These are phyloP conservation scores for Tachystola acroxantha DNA, from an alignment of 2,888 invertebrate species.

Conservation along the genomic window DNA sequence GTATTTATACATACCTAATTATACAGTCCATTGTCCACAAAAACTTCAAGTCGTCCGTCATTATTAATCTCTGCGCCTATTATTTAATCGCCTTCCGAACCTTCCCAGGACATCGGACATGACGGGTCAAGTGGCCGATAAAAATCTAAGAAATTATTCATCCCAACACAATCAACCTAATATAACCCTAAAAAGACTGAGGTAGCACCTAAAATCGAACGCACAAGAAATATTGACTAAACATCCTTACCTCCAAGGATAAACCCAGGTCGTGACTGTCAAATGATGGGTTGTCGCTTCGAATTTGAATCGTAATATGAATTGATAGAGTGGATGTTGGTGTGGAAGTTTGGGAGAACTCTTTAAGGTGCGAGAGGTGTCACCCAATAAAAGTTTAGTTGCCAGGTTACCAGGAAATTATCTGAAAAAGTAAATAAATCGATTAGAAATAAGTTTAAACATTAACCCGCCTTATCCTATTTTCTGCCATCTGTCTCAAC, in stretches of 20 bases:
- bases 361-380: conserved; percentile 3
- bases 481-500: too few relatives aligned
- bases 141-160: conserved; percentile 64
- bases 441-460: too few relatives aligned
- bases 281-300: conserved; percentile 21
- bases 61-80: conserved; percentile 10
- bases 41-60: background rate
- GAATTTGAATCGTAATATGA: conserved; percentile 22
- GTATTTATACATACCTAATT: too few relatives aligned
- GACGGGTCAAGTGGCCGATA: conserved; percentile 69
- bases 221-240: background rate
- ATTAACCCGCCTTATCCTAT: too few relatives aligned
- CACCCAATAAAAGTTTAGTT: too few relatives aligned
- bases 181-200: background rate
- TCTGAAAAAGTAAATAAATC: too few relatives aligned
- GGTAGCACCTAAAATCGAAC: background rate
- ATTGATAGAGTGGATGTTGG: background rate
- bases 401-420: too few relatives aligned
- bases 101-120: conserved; percentile 68
- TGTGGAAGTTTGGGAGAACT: background rate
- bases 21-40: too few relatives aligned
- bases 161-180: conserved; percentile 16
- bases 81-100: conserved; percentile 52
- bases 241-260: conserved; percentile 43
- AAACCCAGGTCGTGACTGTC: conserved; percentile 68